Base-by-base conservation (phyloP, 2,113 vertebrate species). In the Pterocles burchelli region DNA sequence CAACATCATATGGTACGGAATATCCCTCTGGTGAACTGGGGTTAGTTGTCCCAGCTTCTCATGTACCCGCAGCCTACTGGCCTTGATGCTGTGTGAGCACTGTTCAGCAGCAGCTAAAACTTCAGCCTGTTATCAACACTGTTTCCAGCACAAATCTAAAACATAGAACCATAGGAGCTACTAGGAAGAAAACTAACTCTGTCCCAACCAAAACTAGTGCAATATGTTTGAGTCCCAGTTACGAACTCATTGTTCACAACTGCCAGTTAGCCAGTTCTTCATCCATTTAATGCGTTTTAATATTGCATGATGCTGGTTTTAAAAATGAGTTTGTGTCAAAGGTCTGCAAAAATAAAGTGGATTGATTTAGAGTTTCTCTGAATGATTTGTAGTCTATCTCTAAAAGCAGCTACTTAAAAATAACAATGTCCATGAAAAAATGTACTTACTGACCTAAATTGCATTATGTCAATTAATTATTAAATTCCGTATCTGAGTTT, bases 1-100 rank as follows among this genome's bases (percentile, higher is more conserved):
- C 3, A 7, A 7, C 2, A 4, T 29, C 11, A 3, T 17, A 1
- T 29, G n/a, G 31, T 43, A 2, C 52, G 65, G 41, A 3, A 48
- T 34, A 25, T 38, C 13, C 17, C 25, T 54, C 4, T 49, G 46
- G 58, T 41, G 14, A 58, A 15, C 5, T 57, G 22, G 25, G 9
- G 25, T 71, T 79, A 57, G 36, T 20, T 82, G 19, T 73, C 34
- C 58, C 7, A 3, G 0, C 38, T 74, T 31, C 68, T 36, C 13
- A 2, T 16, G 28, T 25, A 11, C 14, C 10, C 11, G 17, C n/a
- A 20, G 11, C 25, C 43, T 79, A 2, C 16, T 49, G 48, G 20
- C 38, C 72, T 43, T 46, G 49, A 6, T 26, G 28, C 33, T 29
- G 2, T 48, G 26, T 17, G 11, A 83, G 52, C 45, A 11, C 54